Evolutionary conservation across 2,888 invertebrate genomes (phyloP), one percentile per base, ranked within the genome.

Genomic region (Ennomos fuscantarius): DNA sequence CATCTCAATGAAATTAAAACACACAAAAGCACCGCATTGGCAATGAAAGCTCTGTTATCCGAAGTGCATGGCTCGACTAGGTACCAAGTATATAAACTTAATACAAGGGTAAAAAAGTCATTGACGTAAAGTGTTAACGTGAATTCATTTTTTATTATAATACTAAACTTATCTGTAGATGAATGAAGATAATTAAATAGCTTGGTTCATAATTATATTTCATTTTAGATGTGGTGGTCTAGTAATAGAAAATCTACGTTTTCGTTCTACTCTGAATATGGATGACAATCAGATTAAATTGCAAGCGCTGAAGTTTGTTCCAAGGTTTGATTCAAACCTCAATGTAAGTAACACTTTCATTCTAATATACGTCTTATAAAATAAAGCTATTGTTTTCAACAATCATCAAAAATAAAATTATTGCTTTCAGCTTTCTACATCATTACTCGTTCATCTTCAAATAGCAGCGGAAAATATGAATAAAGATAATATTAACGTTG

Each of bases 181-280:
- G 5, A 24, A 24, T 24, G 24, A 24, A 6, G 24, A 6, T 24
- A 24, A 24, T 6, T 6, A 24, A 24, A 24, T 24, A 3, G 31
- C 12, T 24, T 39, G 12, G 13, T 9, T 40, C 9, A 40, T 24
- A 31, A 8, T 41, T n/a, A 41, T 6, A 24, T 24, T 3, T 6
- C 0, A 6, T 46, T 46, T 9, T 43, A 79, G 79, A 9, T 79
- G 76, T 46, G 78, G 74, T 10, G 78, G 79, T 11, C 48, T 79
- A 34, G 13, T 43, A 8, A 50, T 79, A 9, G 53, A 65, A 11
- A 63, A 63, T 48, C 45, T 79, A 1, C 65, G 65, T 47, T 66
- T 68, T 6, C 50, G 57, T 45, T 13, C 36, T 68, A 24, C 63
- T 64, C 13, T 37, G 51, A 8, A 1, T 24, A 24, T 53, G 8